These are phyloP conservation scores for Ennomos fuscantarius DNA, from an alignment of 2,888 invertebrate genomes.

Conservation along the genomic window DNA sequence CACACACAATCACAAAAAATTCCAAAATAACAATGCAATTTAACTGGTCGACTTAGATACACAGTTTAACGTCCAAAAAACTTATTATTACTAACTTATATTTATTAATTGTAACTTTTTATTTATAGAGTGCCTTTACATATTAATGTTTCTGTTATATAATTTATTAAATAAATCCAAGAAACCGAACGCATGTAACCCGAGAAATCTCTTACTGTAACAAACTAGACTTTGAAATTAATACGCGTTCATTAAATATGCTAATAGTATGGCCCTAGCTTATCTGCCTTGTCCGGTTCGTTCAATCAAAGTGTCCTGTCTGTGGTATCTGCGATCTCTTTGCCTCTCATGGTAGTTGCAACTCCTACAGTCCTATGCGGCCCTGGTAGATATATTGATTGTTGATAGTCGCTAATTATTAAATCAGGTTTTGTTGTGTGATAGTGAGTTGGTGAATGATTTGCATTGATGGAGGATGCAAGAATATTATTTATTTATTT, in stretches of 20 bases:
- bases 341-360: conserved; percentile 31
- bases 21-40: too few relatives aligned
- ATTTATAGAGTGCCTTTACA: too few relatives aligned
- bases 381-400: conserved; percentile 72
- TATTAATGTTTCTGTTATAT: too few relatives aligned
- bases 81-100: too few relatives aligned
- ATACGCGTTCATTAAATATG: conserved; percentile 82
- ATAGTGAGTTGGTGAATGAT: neutral
- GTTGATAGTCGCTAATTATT: conserved; percentile 40
- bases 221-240: conserved; percentile 65
- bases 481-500: too few relatives aligned
- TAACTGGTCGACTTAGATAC: neutral
- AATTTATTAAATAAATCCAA: too few relatives aligned
- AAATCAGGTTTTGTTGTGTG: neutral
- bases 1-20: too few relatives aligned
- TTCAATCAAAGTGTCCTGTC: conserved; percentile 83
- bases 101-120: too few relatives aligned
- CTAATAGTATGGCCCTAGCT: conserved; percentile 69
- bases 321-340: conserved; percentile 70
- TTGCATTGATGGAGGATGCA: too few relatives aligned
- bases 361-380: conserved; percentile 68
- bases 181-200: conserved; percentile 23
- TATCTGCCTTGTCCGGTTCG: conserved; percentile 78
- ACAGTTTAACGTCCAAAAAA: conserved; percentile 20
- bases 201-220: conserved; percentile 35